Conservation (phyloP, 2,113 vertebrate species). For the Crotalus helleri region DNA sequence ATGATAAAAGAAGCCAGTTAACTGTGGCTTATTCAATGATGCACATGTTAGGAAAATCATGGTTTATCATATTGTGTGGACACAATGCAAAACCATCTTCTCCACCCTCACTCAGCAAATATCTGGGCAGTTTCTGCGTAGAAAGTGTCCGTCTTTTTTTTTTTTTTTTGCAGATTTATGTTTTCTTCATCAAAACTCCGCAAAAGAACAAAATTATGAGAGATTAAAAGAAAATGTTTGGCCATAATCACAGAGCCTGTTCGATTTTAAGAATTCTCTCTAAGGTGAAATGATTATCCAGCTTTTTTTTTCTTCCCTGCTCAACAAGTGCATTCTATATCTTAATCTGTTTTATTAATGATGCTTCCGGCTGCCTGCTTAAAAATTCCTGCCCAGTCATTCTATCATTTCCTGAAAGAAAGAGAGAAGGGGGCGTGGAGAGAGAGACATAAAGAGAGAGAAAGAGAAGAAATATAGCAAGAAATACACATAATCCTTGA, state of each 20-base stretch:
- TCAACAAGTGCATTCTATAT: constrained; percentile 21
- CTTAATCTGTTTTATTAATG: neutral
- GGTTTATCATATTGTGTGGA: neutral
- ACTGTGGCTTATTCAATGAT: neutral
- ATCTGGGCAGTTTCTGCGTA: neutral
- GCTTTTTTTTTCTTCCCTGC: constrained; percentile 40
- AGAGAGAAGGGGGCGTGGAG: neutral
- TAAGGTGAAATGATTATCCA: constrained; percentile 60
- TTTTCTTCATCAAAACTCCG: neutral
- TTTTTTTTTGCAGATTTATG: neutral
- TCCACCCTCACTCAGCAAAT: neutral
- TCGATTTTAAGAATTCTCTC: constrained; percentile 63
- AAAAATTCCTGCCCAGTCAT: neutral
- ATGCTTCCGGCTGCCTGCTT: neutral
- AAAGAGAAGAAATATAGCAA: neutral
- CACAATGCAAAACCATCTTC: neutral
- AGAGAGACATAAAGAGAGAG: neutral
- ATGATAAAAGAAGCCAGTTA: neutral
- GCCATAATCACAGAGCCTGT: neutral
- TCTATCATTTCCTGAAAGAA: neutral
- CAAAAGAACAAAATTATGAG: neutral
- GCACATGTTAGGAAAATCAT: neutral
- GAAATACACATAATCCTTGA: neutral
- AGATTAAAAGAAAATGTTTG: neutral
- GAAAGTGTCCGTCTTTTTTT: neutral